Base-by-base conservation (phyloP, 2,888 invertebrate species). In the Malacosoma neustria region DNA sequence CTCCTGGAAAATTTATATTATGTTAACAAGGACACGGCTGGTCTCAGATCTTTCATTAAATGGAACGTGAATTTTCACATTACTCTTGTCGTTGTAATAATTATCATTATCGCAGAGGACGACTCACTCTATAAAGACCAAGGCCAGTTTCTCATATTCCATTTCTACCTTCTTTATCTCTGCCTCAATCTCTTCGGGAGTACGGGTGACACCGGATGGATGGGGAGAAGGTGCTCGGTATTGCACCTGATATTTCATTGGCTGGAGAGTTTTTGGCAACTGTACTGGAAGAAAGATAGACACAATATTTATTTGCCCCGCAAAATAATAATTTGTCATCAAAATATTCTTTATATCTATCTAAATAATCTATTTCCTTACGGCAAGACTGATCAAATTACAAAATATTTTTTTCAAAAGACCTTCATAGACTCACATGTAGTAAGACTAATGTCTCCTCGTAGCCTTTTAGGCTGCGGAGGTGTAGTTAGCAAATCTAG, bases 101-200 rank as follows among this genome's bases (percentile, higher is more conserved):
- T n/a, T n/a, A n/a, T n/a, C n/a, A n/a, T n/a, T n/a, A n/a, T n/a
- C n/a, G n/a, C n/a, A n/a, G n/a, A n/a, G n/a, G n/a, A 1, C 3
- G 5, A 61, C 88, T 79, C 61, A 93, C 93, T 91, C 90, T 11
- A 95, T 87, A 14, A 89, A 90, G 9, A 95, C 87, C 4, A 90
- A 71, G 0, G 91, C 90, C 12, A 95, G 77, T 46, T 91, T 91
- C 54, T 94, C 92, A 58, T 94, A 88, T 35, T 92, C 92, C 2
- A 88, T 84, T 51, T 95, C 94, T 13, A 91, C 87, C 49, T 87
- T 88, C 58, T 91, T 92, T 64, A 93, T 89, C 63, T 94, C 94
- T 0, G 90, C 90, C 55, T 95, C 95, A 13, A 94, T 91, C 58
- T 94, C 92, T 73, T 94, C 94, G 0, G 94, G 93, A 13, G 90